Evolutionary conservation across 2,113 vertebrate genomes (phyloP).

Genomic region (Clarias magur): DNA sequence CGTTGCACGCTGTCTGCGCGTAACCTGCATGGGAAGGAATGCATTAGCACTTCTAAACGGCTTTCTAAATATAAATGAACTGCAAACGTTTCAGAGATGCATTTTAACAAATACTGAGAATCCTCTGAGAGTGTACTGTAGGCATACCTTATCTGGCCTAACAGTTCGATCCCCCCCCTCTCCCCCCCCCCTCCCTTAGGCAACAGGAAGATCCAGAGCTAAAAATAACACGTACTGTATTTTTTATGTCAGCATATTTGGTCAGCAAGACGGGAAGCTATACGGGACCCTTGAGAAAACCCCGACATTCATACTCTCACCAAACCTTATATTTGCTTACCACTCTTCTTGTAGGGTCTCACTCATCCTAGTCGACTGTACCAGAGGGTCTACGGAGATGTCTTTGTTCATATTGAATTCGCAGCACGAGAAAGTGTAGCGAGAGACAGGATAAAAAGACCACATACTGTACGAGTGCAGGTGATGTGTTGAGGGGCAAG

Average conservation of each 20-base stretch:
- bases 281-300: not conserved
- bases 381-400: not conserved
- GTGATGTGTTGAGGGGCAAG: constrained; percentile 46
- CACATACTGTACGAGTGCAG: constrained; percentile 29
- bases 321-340: not conserved
- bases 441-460: not conserved
- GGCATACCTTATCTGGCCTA: not conserved
- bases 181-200: not conserved
- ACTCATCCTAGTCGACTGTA: not conserved
- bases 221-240: not conserved
- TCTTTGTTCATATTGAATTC: constrained; percentile 41
- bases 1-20: not conserved
- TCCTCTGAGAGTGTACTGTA: not conserved
- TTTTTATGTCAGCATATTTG: constrained; percentile 6
- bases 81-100: not conserved
- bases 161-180: no score
- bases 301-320: not conserved
- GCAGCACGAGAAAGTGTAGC: constrained; percentile 16
- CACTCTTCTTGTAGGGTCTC: not conserved
- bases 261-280: not conserved
- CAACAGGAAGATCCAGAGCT: not conserved
- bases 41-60: constrained; percentile 1
- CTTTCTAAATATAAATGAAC: constrained; percentile 4
- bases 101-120: not conserved
- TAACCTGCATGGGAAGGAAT: not conserved